These are phyloP conservation scores for Drosophila auraria DNA, from an alignment of 1,140 invertebrate genomes.

Conservation along the genomic window DNA sequence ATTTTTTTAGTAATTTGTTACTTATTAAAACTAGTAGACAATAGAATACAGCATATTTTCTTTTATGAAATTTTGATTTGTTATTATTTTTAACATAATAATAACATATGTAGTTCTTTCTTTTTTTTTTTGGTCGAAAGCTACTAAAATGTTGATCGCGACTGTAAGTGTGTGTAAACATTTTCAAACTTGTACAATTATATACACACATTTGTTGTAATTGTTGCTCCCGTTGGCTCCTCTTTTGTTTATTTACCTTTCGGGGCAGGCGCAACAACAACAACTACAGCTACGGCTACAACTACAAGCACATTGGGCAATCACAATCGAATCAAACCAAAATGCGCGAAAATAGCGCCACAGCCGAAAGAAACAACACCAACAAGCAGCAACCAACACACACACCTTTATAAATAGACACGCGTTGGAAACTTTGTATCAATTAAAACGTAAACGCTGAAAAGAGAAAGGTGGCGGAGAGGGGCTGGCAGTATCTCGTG, in stretches of 20 bases:
- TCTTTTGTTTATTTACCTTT: constrained; percentile 79
- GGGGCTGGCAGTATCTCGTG: constrained; percentile 3
- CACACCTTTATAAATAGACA: constrained; percentile 73
- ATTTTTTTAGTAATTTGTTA: no score
- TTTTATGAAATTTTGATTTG: no score
- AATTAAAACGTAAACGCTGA: constrained; percentile 69
- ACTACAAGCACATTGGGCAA: constrained; percentile 64
- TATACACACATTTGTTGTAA: constrained; percentile 75
- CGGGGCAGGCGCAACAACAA: constrained; percentile 68
- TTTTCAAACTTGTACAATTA: constrained; percentile 66
- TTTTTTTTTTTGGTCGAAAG: no score
- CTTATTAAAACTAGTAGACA: no score
- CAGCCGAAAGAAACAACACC: constrained; percentile 24
- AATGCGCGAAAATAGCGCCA: constrained; percentile 75
- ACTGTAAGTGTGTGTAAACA: constrained; percentile 58
- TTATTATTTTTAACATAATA: no score
- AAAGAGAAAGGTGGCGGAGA: constrained; percentile 15
- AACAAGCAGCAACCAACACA: constrained; percentile 19
- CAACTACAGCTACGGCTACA: constrained; percentile 28
- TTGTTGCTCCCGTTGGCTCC: constrained; percentile 64
- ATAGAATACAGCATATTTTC: no score
- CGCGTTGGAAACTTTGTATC: constrained; percentile 77
- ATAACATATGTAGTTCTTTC: no score
- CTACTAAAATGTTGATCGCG: background rate
- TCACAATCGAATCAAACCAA: constrained; percentile 75